Evolutionary conservation across 2,888 invertebrate genomes (phyloP), one percentile per base, ranked within the genome.

Genomic region (Caenorhabditis imperialis): DNA sequence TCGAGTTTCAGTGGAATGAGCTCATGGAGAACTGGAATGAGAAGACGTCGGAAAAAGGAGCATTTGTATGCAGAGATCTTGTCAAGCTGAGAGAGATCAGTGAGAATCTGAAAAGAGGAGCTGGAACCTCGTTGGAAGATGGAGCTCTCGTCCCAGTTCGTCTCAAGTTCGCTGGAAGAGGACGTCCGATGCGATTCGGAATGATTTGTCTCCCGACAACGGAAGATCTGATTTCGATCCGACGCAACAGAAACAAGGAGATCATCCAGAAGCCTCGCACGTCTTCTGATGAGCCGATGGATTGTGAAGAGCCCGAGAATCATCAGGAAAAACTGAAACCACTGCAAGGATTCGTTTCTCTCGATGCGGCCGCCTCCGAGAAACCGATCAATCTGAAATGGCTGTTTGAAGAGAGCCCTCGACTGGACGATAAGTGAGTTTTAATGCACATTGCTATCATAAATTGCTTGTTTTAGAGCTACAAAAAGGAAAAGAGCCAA

Each of bases 1-100:
- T 79, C 45, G 63, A 70, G 8, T 81, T 74, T 37, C 63, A 76
- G 37, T 81, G 79, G 75, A 44, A 62, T 33, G 62, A 81, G 48
- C 40, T 84, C 37, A 35, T 76, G 18, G 22, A 18, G 3, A 69
- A 78, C n/a, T 81, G 83, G 79, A 69, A 54, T 53, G 20, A 27
- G 37, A 7, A 27, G 14, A 16, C 30, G 0, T n/a, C 18, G 1
- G 23, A 42, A 18, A 8, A 3, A 6, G 23, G 23, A 40, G 60
- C 61, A 14, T 48, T 50, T 18, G 58, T 63, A 8, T 72, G 72
- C 33, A 23, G 67, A 40, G 58, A 73, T 53, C 48, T 48, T 20
- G 30, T 35, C 18, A 42, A 55, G 54, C 33, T 73, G 4, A 14
- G 38, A 14, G 14, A 33, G 7, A 53, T 63, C 23, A 30, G 53